Evolutionary conservation across 2,113 vertebrate genomes (phyloP), one percentile per base, ranked within the genome.

Genomic region (Oncorhynchus tshawytscha): DNA sequence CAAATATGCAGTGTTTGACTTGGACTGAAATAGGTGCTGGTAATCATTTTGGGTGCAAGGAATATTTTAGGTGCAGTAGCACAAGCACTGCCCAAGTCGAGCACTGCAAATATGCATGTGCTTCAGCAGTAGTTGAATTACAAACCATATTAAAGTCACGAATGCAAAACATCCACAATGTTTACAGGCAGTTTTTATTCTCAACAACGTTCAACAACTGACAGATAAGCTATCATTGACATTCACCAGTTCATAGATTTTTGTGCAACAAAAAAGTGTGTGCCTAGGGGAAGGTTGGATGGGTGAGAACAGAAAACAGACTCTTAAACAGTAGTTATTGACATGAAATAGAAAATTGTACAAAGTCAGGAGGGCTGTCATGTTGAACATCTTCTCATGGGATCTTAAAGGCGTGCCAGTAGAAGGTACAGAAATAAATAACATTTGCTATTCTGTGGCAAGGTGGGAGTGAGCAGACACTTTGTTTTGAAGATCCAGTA

Each of bases 391-490:
- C 34, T 73, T 66, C 62, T 65, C 24, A 34, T 18, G 24, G 39
- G 24, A 24, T 65, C 60, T 65, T 39, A 22, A 66, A 48, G 60
- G 64, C 22, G 54, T n/a, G 66, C 67, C 73, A 74, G 73, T 54
- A 67, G 66, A 67, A 62, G 67, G 73, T 54, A 67, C 65, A 67
- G 22, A 66, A 75, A 75, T 75, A 75, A 75, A 75, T 75, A 49
- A 62, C 18, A 67, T 24, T 27, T 27, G n/a, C 65, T 22, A 62
- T 13, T 13, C 25, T 12, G 22, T 27, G 64, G 25, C 22, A 13
- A 51, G 49, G 49, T 51, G 49, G 49, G 64, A 66, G 22, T 51
- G 49, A 51, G 49, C 15, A 15, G 15, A 51, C 34, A 2, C 8
- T 9, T 39, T 51, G 27, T 51, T 51, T 51, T 13, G 49, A 51